Evolutionary conservation across 2,113 vertebrate species (phyloP).

Genomic region (Phalacrocorax pelagicus): DNA sequence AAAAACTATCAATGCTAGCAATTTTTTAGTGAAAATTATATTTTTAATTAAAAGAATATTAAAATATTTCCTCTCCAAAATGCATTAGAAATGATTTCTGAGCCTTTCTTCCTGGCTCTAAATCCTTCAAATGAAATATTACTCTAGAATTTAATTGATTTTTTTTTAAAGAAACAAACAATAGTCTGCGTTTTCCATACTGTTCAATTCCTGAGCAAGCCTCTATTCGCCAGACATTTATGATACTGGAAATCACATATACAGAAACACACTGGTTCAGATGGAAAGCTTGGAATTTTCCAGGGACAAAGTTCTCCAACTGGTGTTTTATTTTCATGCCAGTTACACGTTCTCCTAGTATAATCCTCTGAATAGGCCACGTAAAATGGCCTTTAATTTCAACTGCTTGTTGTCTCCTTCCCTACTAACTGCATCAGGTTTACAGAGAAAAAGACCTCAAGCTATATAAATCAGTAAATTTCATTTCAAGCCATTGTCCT

Average conservation of each 20-base stretch:
- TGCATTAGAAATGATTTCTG: not conserved
- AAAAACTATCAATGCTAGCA: not conserved
- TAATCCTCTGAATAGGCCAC: not conserved
- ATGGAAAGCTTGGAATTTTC: not conserved
- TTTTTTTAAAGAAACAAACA: not conserved
- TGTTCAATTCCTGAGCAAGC: not conserved
- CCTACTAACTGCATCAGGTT: not conserved
- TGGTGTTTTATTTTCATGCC: not conserved
- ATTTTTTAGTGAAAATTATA: not conserved
- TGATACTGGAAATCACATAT: not conserved
- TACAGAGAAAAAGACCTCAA: not conserved
- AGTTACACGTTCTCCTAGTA: not conserved
- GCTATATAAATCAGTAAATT: not conserved
- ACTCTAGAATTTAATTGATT: not conserved
- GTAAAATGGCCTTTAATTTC: conserved; percentile 5
- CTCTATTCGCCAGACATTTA: not conserved
- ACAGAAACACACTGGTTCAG: not conserved
- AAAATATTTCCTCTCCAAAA: not conserved
- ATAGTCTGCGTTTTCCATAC: not conserved
- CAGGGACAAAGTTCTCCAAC: not conserved
- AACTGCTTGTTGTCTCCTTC: not conserved
- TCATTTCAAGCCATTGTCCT: not conserved
- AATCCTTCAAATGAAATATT: not conserved
- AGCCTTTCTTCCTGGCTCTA: not conserved
- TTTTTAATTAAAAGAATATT: not conserved